Evolutionary conservation across 2,888 invertebrate species (phyloP).

Genomic region (Drosophila multiciliata): DNA sequence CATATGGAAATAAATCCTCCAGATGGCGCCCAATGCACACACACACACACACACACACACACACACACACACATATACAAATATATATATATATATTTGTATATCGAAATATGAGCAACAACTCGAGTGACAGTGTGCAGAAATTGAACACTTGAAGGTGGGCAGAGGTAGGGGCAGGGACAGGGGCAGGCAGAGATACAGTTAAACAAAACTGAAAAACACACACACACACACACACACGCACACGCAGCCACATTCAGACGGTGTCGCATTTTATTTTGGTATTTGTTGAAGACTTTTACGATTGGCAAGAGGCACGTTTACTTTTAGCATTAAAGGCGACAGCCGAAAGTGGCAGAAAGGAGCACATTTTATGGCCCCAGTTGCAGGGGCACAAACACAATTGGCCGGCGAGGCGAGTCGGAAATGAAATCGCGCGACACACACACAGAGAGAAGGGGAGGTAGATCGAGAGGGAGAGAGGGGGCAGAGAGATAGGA

Average conservation of each 20-base stretch:
- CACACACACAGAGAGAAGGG: slow-evolving; percentile 7
- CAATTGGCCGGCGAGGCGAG: background rate
- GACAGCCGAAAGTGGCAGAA: slow-evolving; percentile 25
- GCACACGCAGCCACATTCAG: background rate
- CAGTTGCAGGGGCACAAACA: slow-evolving; percentile 18
- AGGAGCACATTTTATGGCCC: slow-evolving; percentile 39
- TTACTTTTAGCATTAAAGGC: slow-evolving; percentile 70
- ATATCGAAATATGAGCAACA: slow-evolving; percentile 22
- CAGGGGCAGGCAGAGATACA: background rate
- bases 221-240: background rate
- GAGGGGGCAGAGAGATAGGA: background rate
- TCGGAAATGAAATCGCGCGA: background rate
- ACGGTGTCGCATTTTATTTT: slow-evolving; percentile 7
- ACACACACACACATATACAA: background rate
- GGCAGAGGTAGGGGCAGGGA: too few relatives aligned
- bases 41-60: background rate
- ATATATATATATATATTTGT: background rate
- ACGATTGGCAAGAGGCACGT: slow-evolving; percentile 68
- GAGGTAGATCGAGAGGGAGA: background rate
- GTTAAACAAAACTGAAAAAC: background rate
- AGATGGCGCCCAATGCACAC: slow-evolving; percentile 21
- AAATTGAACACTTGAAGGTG: slow-evolving; percentile 23
- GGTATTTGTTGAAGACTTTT: slow-evolving; percentile 49
- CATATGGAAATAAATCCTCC: slow-evolving; percentile 22
- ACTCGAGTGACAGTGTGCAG: slow-evolving; percentile 23